Percentiles rank a stretch among this genome's conserved stretches.
phyloP scores from a whole-genome alignment of 2,113 vertebrate genomes.

The Crotalus horridus region DNA sequence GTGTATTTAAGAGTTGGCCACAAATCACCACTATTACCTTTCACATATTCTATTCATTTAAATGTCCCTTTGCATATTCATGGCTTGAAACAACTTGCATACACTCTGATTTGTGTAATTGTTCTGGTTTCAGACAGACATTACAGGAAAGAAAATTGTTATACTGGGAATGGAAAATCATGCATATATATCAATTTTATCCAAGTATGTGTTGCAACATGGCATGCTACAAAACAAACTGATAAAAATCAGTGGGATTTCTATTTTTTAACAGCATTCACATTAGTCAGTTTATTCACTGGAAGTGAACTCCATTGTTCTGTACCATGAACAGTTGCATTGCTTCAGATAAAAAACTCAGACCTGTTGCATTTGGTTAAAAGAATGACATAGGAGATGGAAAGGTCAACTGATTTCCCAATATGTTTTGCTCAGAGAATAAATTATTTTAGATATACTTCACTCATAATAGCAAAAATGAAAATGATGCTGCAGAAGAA shows the following conservation, averaged over 20 bases:
- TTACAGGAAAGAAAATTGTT: neutral
- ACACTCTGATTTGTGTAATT: slow-evolving; percentile 19
- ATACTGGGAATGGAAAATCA: slow-evolving; percentile 25
- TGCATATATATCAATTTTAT: slow-evolving; percentile 1
- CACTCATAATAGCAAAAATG: slow-evolving; percentile 72
- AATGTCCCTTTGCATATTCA: slow-evolving; percentile 44
- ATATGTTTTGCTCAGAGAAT: slow-evolving; percentile 56
- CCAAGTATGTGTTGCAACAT: neutral
- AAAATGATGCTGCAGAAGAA: slow-evolving; percentile 76
- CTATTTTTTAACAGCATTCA: neutral
- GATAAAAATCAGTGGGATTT: neutral
- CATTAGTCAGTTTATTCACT: slow-evolving; percentile 33
- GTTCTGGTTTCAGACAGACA: neutral
- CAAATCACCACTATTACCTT: slow-evolving; percentile 57
- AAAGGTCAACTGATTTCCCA: slow-evolving; percentile 53
- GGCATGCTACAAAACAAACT: neutral
- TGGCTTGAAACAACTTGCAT: slow-evolving; percentile 39
- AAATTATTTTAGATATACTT: slow-evolving; percentile 68
- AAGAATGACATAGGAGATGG: neutral
- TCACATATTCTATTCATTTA: slow-evolving; percentile 53
- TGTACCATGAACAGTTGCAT: neutral
- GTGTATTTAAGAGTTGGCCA: slow-evolving; percentile 67
- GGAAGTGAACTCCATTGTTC: slow-evolving; percentile 27
- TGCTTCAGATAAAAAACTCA: slow-evolving; percentile 34
- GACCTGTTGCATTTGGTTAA: neutral